Conservation (phyloP, 2,888 invertebrate species). For the Cerceris ruficornis region DNA sequence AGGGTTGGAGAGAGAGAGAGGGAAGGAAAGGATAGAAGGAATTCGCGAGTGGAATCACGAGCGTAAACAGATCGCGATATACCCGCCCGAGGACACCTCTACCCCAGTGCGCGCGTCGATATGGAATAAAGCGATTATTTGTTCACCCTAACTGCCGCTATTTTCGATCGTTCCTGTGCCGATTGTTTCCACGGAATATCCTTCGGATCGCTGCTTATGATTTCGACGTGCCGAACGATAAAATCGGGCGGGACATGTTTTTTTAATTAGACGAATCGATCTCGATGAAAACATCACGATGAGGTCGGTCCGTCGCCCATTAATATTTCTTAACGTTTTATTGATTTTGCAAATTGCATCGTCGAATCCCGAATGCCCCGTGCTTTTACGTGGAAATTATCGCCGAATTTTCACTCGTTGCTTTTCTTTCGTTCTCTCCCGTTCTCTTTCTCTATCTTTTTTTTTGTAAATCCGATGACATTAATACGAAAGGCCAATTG, state of each 20-base stretch:
- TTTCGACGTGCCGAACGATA: slow-evolving; percentile 17
- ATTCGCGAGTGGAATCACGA: slow-evolving; percentile 28
- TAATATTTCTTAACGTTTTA: slow-evolving; percentile 51
- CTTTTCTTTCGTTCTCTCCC: not conserved
- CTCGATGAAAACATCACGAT: slow-evolving; percentile 13
- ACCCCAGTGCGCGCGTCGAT: slow-evolving; percentile 5
- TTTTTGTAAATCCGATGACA: slow-evolving; percentile 2
- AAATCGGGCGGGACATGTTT: slow-evolving; percentile 20
- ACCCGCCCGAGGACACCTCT: too few species aligned
- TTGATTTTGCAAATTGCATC: slow-evolving; percentile 51
- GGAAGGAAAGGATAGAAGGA: not conserved
- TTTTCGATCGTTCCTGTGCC: slow-evolving; percentile 24
- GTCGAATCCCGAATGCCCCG: not conserved
- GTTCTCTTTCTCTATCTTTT: not conserved
- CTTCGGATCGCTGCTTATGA: slow-evolving; percentile 11
- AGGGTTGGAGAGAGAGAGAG: not conserved
- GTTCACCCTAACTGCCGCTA: slow-evolving; percentile 24
- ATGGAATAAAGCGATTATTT: slow-evolving; percentile 47
- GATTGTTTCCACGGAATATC: slow-evolving; percentile 19
- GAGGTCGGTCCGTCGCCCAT: slow-evolving; percentile 29
- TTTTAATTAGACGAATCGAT: slow-evolving; percentile 46
- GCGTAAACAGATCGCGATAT: not conserved
- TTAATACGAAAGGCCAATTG: slow-evolving; percentile 25
- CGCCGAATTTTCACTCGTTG: not conserved
- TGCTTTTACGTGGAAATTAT: not conserved